Base-by-base conservation (phyloP, 2,888 invertebrate genomes). In the Ennomos fuscantarius region DNA sequence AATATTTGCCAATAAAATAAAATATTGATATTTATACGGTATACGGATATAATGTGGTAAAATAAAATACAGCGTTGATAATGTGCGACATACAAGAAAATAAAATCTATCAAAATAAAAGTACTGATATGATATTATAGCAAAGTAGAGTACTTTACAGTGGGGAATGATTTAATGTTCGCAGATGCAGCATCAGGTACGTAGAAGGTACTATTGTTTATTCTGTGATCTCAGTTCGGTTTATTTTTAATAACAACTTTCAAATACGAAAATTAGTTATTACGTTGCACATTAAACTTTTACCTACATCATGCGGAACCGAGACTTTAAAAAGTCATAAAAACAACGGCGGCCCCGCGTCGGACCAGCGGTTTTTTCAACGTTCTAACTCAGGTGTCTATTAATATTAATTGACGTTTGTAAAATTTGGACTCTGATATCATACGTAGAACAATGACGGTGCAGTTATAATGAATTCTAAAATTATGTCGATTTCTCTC, bases 371-470 rank as follows among this genome's bases (percentile, higher is more conserved):
- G 69, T 79, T 79, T 77, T 78, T 81, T 78, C 62, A 44, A 52
- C 55, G 60, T 76, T 82, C 79, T 70, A 65, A 39, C 73, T 75
- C 68, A 75, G 78, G 78, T 78, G 80, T 83, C 83, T 84, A 85
- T 85, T 84, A 84, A 82, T 81, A 81, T 83, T 84, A 85, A 85
- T 85, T 84, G 84, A 79, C 79, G 81, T 75, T 80, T 68, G 79
- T 79, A 79, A 83, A 81, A 82, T 74, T 78, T 67, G 64, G 69
- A 71, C 69, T 74, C 62, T 59, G 24, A 24, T 24, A 58, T 44
- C 61, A 63, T 81, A 81, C 81, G 78, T 66, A 78, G 83, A 84
- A 85, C 81, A 84, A 82, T 86, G 85, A 86, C 84, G 73, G 42
- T 76, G 84, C 86, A 82, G 48, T 74, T 64, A 62, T 65, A 69